Conservation (phyloP, 2,113 vertebrate genomes). For the Hyperoodon ampullatus region DNA sequence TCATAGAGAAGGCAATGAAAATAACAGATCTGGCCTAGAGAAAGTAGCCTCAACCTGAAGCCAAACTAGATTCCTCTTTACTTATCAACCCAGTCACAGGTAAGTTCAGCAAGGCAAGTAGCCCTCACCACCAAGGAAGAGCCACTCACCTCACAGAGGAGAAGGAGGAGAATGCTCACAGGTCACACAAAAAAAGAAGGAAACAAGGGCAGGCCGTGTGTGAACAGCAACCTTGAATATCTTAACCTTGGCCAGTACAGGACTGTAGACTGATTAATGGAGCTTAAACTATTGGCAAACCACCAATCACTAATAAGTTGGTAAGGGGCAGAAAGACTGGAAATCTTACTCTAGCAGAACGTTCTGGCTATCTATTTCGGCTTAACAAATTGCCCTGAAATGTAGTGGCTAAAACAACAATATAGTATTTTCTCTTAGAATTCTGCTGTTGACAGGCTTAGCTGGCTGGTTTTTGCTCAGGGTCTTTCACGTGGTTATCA, state of each 20-base stretch:
- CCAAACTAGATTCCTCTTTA: not conserved
- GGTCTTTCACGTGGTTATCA: not conserved
- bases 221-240: not conserved
- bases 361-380: not conserved
- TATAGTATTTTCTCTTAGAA: not conserved
- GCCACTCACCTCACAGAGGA: not conserved
- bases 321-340: not conserved
- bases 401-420: not conserved
- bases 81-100: not conserved
- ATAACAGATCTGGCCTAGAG: not conserved
- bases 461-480: not conserved
- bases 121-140: not conserved
- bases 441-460: not conserved
- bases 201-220: not conserved
- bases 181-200: not conserved
- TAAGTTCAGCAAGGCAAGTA: not conserved
- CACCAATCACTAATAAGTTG: not conserved
- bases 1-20: not conserved
- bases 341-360: not conserved
- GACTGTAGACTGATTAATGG: not conserved
- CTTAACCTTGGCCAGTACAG: not conserved
- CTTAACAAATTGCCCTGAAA: not conserved
- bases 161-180: not conserved
- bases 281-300: not conserved
- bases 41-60: not conserved